Evolutionary conservation across 2,113 vertebrate genomes (phyloP), one percentile per base, ranked within the genome.

Genomic region (Phyllostomus discolor): DNA sequence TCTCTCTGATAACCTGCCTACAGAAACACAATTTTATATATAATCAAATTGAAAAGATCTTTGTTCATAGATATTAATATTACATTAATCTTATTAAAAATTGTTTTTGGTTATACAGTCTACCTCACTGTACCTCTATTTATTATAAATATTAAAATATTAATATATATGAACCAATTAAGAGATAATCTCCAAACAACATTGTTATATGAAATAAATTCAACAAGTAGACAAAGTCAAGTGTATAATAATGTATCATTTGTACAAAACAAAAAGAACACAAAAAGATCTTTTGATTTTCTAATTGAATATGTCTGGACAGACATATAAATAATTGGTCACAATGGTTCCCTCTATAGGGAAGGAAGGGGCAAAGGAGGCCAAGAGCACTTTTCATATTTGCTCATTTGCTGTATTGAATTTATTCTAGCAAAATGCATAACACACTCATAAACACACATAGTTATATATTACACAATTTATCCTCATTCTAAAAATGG

Each of bases 1-100:
- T 72, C 17, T 93, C 33, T 86, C 80, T 75, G 33, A 12, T 93
- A 84, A 90, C 4, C 26, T 94, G 24, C 20, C 69, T 78, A 95
- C 35, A 93, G 31, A 88, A 95, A 76, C 1, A 12, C 73, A 89
- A 86, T 90, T 97, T 95, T 70, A 94, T 87, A 87, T 94, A 31
- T 26, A 76, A 59, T 97, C 35, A 52, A 88, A 93, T 88, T 81
- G 79, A 80, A 93, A 85, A 64, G 22, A 75, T 75, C 4, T 46
- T 69, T 90, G 38, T 57, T 88, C 7, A 80, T 83, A 91, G 54
- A 86, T 38, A 91, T 64, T 73, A 96, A 82, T 20, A 9, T 48
- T 73, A 79, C 0, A 70, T 50, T 88, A 85, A 79, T 70, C 90
- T 90, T 57, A 96, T 70, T 84, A 70, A 35, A 93, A 91, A 75